Conservation (phyloP, 2,888 invertebrate genomes). For the Cremastinae sp. region DNA sequence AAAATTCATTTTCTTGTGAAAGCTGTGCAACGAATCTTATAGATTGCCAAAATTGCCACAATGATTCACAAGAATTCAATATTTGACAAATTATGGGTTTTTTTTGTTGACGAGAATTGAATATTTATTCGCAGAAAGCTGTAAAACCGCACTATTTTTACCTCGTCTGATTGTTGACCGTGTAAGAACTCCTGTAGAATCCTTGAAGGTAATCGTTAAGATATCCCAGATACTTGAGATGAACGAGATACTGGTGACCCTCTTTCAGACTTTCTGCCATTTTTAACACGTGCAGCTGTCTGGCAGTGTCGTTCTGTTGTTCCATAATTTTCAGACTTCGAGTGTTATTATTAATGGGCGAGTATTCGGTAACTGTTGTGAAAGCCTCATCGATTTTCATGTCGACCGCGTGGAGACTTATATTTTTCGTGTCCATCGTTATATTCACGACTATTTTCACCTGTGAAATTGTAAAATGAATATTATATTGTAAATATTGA, state of each 20-base stretch:
- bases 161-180: conserved; percentile 86
- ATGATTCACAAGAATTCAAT: too few species aligned
- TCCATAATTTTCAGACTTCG: conserved; percentile 68
- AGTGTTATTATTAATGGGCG: conserved; percentile 64
- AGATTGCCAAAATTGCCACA: too few species aligned
- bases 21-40: too few species aligned
- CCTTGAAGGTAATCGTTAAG: conserved; percentile 90
- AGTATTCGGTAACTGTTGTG: conserved; percentile 80
- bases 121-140: too few species aligned
- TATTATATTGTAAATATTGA: too few species aligned
- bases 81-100: too few species aligned
- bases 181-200: conserved; percentile 92
- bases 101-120: too few species aligned
- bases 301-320: conserved; percentile 83
- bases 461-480: conserved; percentile 67
- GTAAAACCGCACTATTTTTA: conserved; percentile 79
- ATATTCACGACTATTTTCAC: conserved; percentile 85
- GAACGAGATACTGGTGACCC: conserved; percentile 85
- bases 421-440: conserved; percentile 84
- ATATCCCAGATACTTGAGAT: conserved; percentile 87
- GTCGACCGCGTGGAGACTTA: conserved; percentile 89
- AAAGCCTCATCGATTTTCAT: conserved; percentile 84
- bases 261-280: conserved; percentile 83
- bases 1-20: too few species aligned
- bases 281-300: conserved; percentile 87